These are phyloP conservation scores for Marasmarcha lunaedactyla DNA, from an alignment of 2,888 invertebrate species.

Conservation along the genomic window DNA sequence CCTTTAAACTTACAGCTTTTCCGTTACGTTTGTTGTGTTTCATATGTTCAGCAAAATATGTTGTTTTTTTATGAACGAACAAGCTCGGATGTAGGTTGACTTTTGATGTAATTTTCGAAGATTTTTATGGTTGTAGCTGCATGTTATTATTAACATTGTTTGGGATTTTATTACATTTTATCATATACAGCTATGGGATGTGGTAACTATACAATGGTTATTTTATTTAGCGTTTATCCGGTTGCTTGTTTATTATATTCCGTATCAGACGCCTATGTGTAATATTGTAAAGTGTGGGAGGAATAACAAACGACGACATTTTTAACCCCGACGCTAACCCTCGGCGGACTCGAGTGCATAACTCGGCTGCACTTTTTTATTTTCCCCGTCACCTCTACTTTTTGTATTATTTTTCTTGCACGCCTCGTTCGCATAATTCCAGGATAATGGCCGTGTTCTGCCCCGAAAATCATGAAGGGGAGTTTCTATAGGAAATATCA, in stretches of 20 bases:
- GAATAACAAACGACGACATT: conserved; percentile 31
- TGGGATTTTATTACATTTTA: conserved; percentile 40
- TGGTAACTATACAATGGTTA: conserved; percentile 40
- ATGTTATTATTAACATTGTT: conserved; percentile 35
- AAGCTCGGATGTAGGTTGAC: too few relatives aligned
- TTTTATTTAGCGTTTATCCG: conserved; percentile 50
- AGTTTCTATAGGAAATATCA: conserved; percentile 61
- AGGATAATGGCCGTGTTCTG: conserved; percentile 47
- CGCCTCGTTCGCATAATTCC: conserved; percentile 54
- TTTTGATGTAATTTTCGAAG: conserved; percentile 30
- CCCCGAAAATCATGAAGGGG: conserved; percentile 53
- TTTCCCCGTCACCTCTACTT: conserved; percentile 49
- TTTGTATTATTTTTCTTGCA: conserved; percentile 56
- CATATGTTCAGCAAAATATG: too few relatives aligned
- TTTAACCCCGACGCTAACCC: conserved; percentile 26
- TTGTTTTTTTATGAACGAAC: too few relatives aligned
- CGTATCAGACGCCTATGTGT: conserved; percentile 1
- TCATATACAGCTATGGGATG: conserved; percentile 42
- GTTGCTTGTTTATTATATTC: conserved; percentile 12
- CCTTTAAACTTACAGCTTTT: too few relatives aligned
- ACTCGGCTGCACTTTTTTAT: conserved; percentile 34
- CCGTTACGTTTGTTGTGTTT: too few relatives aligned
- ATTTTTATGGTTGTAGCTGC: conserved; percentile 29
- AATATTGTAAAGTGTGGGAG: conserved; percentile 18
- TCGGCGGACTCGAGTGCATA: conserved; percentile 34